These are phyloP conservation scores for Bungarus multicinctus DNA, from an alignment of 2,113 vertebrate genomes.

Conservation along the genomic window DNA sequence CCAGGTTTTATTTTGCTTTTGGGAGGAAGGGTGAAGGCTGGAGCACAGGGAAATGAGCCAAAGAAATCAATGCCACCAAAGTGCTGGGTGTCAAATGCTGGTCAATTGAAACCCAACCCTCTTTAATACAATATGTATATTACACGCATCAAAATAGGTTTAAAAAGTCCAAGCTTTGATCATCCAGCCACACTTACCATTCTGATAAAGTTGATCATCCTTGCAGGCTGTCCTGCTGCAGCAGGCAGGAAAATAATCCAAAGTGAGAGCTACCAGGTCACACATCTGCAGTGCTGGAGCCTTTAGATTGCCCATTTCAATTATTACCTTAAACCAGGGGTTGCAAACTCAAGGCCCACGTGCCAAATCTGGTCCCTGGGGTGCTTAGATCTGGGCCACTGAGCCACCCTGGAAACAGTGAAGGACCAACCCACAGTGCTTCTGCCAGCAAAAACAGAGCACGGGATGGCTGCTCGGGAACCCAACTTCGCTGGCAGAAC, in stretches of 20 bases:
- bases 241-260: background rate
- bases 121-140: background rate
- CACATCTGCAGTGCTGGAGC: background rate
- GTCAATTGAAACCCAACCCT: background rate
- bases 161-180: background rate
- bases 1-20: background rate
- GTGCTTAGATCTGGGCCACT: too few species aligned
- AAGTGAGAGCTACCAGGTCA: background rate
- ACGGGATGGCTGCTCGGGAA: too few species aligned
- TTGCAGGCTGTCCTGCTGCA: background rate
- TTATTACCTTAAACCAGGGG: background rate
- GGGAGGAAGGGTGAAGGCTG: background rate
- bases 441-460: too few species aligned
- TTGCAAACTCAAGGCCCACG: too few species aligned
- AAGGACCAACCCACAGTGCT: too few species aligned
- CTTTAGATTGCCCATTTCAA: background rate
- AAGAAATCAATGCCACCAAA: background rate
- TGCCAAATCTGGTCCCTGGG: too few species aligned
- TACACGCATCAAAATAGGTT: background rate
- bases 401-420: too few species aligned
- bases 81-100: background rate
- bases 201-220: background rate
- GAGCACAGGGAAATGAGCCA: background rate
- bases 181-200: background rate
- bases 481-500: too few species aligned